Percentiles rank a stretch among this genome's conserved stretches.
phyloP scores from a whole-genome alignment of 2,113 vertebrate genomes.

The Spizaetus ornatus region DNA sequence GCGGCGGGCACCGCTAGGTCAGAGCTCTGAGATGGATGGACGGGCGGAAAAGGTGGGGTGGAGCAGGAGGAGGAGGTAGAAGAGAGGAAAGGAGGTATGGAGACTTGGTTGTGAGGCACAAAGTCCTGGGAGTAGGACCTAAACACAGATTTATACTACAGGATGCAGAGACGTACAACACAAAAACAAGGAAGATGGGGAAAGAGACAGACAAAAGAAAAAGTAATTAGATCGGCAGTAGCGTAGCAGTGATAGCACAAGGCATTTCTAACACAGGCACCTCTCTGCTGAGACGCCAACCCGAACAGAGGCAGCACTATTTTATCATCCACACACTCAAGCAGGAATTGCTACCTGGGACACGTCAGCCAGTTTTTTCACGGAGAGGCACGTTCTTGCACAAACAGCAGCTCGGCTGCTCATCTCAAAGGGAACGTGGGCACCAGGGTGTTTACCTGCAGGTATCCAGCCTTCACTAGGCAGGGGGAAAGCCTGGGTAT shows the following conservation, averaged over 20 bases:
- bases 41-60: constrained; percentile 76
- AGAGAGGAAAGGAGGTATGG: constrained; percentile 77
- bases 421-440: neutral
- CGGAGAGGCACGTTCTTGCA: neutral
- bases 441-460: neutral
- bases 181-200: constrained; percentile 11
- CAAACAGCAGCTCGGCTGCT: neutral
- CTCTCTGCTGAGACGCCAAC: neutral
- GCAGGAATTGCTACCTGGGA: neutral
- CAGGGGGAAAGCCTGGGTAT: neutral
- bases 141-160: constrained; percentile 82
- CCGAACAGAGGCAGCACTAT: neutral
- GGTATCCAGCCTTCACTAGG: neutral
- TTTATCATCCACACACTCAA: neutral
- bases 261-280: neutral
- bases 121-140: constrained; percentile 86
- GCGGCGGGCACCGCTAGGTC: constrained; percentile 79
- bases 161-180: constrained; percentile 8
- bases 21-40: constrained; percentile 80
- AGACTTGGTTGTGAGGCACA: constrained; percentile 76
- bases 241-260: constrained; percentile 2
- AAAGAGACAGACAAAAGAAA: constrained; percentile 74
- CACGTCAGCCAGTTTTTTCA: neutral
- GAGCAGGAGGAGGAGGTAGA: constrained; percentile 81
- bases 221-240: constrained; percentile 67